Base-by-base conservation (phyloP, 2,888 invertebrate genomes). In the Vandiemenella viatica region DNA sequence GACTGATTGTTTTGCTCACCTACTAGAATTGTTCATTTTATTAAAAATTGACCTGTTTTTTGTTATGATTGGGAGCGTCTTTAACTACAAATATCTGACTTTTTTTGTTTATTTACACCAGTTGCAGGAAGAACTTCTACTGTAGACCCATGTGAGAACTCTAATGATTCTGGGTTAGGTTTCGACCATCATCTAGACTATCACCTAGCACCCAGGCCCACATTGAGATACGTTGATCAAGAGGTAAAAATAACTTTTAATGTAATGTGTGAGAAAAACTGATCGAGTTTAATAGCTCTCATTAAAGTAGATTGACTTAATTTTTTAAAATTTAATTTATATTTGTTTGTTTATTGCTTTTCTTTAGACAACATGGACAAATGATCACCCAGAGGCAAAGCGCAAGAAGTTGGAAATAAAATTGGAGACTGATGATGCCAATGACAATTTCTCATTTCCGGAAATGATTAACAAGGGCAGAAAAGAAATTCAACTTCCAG, bases 141-240 rank as follows among this genome's bases (percentile, higher is more conserved):
- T 70, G 54, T 70, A 58, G 75, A 73, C 63, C 77, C 78, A 53
- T 85, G 86, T 65, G 88, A 89, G 65, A 88, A 85, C 68, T 89
- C 88, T 54, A 88, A 87, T 70, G 90, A 90, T 68, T 89, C 89
- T 57, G 89, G 89, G 22, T 75, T 89, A 57, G 89, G 88, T 50
- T 83, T 83, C 56, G 89, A 89, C 64, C 80, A 82, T 59, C 77
- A 80, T 58, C 71, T 74, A 56, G 77, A 79, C 59, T 61, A 54
- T 54, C 59, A 46, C 55, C 59, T 56, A 54, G 57, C 32, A 51
- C 62, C 57, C 53, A 59, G n/a, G n/a, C n/a, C 43, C 61, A 61
- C 53, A 56, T 63, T 55, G 55, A 64, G 48, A 58, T 61, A 42
- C 65, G 65, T 52, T 13, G 54, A 52, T 44, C 56, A 52, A 40